Evolutionary conservation across 2,113 vertebrate genomes (phyloP).

Genomic region (Pipra filicauda): DNA sequence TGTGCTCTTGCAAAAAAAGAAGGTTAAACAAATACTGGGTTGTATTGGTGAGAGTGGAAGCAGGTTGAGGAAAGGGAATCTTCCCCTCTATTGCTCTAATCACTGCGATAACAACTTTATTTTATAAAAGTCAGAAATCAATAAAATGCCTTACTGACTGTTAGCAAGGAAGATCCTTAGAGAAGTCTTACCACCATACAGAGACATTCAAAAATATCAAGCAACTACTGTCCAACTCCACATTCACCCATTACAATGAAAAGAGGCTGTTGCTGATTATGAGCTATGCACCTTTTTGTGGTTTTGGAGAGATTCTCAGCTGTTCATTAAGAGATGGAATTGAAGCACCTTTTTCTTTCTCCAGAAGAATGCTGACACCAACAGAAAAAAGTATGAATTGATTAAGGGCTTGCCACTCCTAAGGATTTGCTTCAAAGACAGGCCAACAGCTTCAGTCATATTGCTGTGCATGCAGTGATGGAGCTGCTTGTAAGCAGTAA

Average conservation of each 20-base stretch:
- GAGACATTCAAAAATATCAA: background rate
- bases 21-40: background rate
- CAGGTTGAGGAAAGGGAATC: background rate
- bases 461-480: background rate
- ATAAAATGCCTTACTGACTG: background rate
- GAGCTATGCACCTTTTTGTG: background rate
- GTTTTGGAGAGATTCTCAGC: background rate
- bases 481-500: background rate
- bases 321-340: background rate
- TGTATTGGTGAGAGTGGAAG: background rate
- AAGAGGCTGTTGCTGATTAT: background rate
- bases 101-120: background rate
- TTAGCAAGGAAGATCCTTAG: background rate
- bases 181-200: background rate
- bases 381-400: background rate
- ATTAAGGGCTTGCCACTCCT: background rate
- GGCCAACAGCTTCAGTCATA: background rate
- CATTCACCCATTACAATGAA: background rate
- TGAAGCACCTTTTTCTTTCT: background rate
- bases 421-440: background rate
- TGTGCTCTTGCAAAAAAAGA: background rate
- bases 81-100: background rate
- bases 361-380: background rate
- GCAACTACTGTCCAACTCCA: background rate
- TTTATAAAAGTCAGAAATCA: background rate